Conservation (phyloP, 2,113 vertebrate species). For the Tapirus terrestris region DNA sequence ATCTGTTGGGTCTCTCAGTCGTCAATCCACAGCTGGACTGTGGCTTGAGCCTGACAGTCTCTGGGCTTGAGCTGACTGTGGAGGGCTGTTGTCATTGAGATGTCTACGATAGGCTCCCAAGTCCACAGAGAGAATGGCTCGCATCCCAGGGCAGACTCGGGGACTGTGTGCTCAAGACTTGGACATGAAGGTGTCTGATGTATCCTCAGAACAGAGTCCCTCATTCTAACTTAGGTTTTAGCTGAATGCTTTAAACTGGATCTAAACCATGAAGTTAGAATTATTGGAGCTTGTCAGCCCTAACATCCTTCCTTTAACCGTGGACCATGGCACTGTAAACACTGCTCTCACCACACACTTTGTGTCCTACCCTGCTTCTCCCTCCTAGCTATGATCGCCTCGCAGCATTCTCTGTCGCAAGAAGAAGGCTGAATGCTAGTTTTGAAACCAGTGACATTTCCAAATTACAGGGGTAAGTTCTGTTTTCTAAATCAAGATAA, state of each 20-base stretch:
- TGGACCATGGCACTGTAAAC: background rate
- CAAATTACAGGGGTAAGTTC: conserved; percentile 80
- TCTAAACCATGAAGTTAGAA: rapidly evolving
- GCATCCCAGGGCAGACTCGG: background rate
- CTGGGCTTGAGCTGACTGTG: too few species aligned
- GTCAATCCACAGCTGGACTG: too few species aligned
- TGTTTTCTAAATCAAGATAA: background rate
- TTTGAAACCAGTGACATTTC: conserved; percentile 77
- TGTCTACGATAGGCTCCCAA: too few species aligned
- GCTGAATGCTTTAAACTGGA: too few species aligned
- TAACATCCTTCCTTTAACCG: background rate
- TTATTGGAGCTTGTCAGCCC: too few species aligned
- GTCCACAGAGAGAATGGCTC: background rate
- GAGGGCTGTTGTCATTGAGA: too few species aligned
- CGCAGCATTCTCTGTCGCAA: conserved; percentile 80
- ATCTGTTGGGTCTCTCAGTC: too few species aligned
- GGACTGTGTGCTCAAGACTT: too few species aligned
- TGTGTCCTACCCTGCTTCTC: background rate
- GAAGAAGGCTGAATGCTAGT: conserved; percentile 77
- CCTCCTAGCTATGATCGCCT: conserved; percentile 86
- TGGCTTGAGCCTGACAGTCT: too few species aligned
- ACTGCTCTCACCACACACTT: rapidly evolving
- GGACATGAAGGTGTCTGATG: background rate
- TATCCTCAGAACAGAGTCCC: background rate
- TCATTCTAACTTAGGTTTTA: background rate